Conservation (phyloP, 2,113 vertebrate genomes). For the Petrocephalus microphthalmus region DNA sequence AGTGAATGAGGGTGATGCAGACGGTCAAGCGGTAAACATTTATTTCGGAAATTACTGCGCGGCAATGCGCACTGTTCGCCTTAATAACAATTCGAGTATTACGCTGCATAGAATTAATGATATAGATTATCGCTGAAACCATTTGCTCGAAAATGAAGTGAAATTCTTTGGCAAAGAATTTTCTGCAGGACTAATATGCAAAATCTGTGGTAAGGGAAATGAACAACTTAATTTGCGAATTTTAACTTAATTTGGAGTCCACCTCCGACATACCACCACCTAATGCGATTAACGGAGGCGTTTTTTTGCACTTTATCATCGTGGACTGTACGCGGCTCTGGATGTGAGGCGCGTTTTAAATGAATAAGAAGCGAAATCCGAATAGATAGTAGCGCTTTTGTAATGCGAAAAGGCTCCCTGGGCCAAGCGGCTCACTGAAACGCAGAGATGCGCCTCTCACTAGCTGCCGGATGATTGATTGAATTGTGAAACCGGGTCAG, state of each 20-base stretch:
- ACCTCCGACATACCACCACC: neutral
- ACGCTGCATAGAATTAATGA: neutral
- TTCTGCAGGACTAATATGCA: neutral
- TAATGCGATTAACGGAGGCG: neutral
- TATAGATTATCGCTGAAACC: neutral
- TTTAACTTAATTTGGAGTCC: neutral
- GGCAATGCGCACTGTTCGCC: neutral
- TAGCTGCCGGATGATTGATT: conserved; percentile 38
- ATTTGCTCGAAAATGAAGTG: neutral
- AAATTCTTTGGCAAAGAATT: neutral
- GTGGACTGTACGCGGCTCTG: neutral
- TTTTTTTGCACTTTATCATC: neutral
- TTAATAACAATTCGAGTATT: neutral
- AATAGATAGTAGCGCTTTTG: conserved; percentile 1
- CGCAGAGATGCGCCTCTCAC: conserved; percentile 31
- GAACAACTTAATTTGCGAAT: neutral
- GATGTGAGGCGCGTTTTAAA: neutral
- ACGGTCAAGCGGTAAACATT: neutral
- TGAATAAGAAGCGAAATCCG: neutral
- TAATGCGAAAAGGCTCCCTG: neutral
- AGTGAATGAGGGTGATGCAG: neutral
- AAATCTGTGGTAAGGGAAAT: neutral
- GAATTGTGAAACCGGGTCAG: conserved; percentile 30
- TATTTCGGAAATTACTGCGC: neutral
- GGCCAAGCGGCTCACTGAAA: neutral